Evolutionary conservation across 2,888 invertebrate genomes (phyloP).

Genomic region (Smittia sp.): DNA sequence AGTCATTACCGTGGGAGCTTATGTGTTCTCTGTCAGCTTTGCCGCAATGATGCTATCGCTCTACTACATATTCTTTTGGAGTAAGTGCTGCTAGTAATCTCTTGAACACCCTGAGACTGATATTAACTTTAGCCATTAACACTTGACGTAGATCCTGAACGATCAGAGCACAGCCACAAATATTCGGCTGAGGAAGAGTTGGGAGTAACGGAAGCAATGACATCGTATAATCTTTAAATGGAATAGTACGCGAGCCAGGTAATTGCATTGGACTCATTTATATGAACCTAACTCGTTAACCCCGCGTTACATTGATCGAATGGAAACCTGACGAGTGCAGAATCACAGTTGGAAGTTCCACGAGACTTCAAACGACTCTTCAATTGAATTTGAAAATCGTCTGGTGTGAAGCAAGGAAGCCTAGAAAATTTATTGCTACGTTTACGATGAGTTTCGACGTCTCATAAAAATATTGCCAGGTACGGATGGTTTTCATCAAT

Average conservation of each 20-base stretch:
- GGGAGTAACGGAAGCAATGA: neutral
- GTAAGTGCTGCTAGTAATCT: neutral
- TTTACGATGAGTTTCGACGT: neutral
- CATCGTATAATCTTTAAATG: neutral
- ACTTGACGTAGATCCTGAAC: neutral
- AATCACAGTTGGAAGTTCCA: no score
- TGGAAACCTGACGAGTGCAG: no score
- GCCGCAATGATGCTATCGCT: constrained; percentile 91
- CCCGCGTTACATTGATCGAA: no score
- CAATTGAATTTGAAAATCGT: neutral
- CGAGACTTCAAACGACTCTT: no score
- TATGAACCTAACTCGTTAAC: no score
- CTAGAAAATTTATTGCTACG: neutral
- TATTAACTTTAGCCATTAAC: no score
- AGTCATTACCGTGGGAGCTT: constrained; percentile 88
- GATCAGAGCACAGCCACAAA: neutral
- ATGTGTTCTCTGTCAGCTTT: constrained; percentile 89
- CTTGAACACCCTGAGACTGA: neutral
- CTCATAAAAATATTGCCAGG: neutral
- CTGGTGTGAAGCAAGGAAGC: neutral
- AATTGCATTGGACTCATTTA: no score
- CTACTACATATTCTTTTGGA: constrained; percentile 92
- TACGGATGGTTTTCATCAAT: neutral
- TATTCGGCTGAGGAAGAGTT: neutral
- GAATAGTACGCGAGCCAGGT: neutral